Percentiles rank a stretch among this genome's conserved stretches.
These are phyloP conservation scores for Nerophis ophidion DNA, from an alignment of 2,113 vertebrate species.

Conservation along the genomic window DNA sequence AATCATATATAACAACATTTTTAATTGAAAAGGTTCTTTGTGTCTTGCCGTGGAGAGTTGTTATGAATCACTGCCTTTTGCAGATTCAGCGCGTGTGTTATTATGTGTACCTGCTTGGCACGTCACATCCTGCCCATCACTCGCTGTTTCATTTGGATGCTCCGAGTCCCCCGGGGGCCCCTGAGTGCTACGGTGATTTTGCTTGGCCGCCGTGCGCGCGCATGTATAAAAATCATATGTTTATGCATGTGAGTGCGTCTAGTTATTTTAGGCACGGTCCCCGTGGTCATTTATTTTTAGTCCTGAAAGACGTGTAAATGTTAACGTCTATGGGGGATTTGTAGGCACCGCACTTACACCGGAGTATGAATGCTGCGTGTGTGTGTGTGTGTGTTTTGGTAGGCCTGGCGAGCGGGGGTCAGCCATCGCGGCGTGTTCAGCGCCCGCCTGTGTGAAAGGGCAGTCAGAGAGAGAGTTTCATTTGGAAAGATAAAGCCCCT, in stretches of 20 bases:
- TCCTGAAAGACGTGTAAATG: conserved; percentile 52
- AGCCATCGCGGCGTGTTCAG: conserved; percentile 61
- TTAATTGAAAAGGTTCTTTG: no score
- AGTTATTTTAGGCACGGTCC: conserved; percentile 65
- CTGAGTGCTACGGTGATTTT: conserved; percentile 31
- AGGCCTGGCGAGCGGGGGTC: conserved; percentile 41
- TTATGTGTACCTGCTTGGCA: conserved; percentile 36
- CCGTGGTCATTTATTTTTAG: conserved; percentile 66
- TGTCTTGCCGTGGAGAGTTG: no score
- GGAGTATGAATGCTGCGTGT: conserved; percentile 21
- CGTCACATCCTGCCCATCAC: conserved; percentile 55
- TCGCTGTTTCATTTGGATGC: conserved; percentile 50
- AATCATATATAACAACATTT: no score
- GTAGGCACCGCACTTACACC: conserved; percentile 13
- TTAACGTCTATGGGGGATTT: conserved; percentile 29
- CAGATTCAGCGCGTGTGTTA: conserved; percentile 11
- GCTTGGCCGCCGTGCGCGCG: conserved; percentile 12
- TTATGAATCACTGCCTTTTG: no score
- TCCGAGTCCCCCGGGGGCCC: conserved; percentile 37
- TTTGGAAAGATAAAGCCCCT: conserved; percentile 61
- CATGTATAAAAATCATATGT: conserved; percentile 28
- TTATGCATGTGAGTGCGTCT: conserved; percentile 19
- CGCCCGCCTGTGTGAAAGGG: conserved; percentile 58
- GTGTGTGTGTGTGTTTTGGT: conserved; percentile 58
- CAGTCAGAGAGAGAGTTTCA: conserved; percentile 60